Evolutionary conservation across 1,140 invertebrate species (phyloP), one percentile per base, ranked within the genome.

Genomic region (Octopus bimaculoides): DNA sequence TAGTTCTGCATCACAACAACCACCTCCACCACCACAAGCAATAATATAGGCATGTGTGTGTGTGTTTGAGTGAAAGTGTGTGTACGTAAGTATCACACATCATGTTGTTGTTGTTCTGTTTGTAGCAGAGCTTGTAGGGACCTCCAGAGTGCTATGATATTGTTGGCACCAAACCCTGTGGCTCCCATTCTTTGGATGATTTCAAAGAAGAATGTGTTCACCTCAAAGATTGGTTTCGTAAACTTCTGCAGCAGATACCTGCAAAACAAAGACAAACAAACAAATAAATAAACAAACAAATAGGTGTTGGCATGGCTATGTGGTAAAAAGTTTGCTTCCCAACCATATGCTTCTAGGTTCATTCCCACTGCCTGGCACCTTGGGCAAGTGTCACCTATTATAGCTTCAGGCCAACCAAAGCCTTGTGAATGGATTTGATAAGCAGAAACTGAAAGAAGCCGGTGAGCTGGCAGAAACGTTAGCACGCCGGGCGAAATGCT

Each of bases 241-340:
- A 92, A 92, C 52, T 92, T 91, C 85, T 92, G 92, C 87, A 92
- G 87, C 17, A 92, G 83, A 81, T 92, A 92, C 81, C 91, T 92
- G 81, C 4, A 84, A 84, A 78, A 55, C 75, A 76, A 61, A 77
- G 53, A 17, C 4, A 77, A 78, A 56, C 20, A 52, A 5, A 75
- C 4, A 26, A n/a, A 41, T 17, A 74, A 20, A 74, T 74, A 61
- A 61, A 61, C 26, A 41, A 41, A 41, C 26, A 41, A 41, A 41
- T 41, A 41, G 26, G 26, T 41, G 26, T 41, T 41, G 26, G 26
- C 26, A 41, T 41, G 26, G 26, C 26, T 41, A 3, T 41, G 26
- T 41, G 26, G 26, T 41, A 41, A 41, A 41, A 41, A 41, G 26
- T 41, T 41, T 41, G 26, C 26, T 41, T 41, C 26, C 26, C 26